These are phyloP conservation scores for Paramacrobiotus metropolitanus DNA, from an alignment of 1,140 invertebrate genomes.

Conservation along the genomic window DNA sequence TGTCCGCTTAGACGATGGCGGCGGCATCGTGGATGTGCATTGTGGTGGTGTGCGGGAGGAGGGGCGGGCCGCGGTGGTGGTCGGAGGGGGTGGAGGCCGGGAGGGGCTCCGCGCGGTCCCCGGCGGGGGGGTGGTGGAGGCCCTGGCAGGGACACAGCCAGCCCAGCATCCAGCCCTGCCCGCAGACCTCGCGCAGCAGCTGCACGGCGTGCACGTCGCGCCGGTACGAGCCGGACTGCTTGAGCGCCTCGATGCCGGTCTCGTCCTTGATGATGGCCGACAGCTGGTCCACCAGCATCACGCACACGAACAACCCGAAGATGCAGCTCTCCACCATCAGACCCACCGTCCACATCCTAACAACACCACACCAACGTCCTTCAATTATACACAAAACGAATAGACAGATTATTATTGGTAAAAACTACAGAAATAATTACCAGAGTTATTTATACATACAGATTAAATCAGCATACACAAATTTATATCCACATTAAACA, in stretches of 20 bases:
- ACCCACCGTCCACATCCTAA: slow-evolving; percentile 57
- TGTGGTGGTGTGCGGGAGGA: too few species aligned
- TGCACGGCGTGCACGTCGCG: slow-evolving; percentile 39
- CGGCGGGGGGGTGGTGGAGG: background rate
- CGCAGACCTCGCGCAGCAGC: slow-evolving; percentile 52
- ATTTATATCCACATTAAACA: too few species aligned
- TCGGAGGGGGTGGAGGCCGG: too few species aligned
- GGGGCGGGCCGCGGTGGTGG: too few species aligned
- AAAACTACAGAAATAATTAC: too few species aligned
- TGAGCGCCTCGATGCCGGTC: slow-evolving; percentile 49
- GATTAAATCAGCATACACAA: too few species aligned
- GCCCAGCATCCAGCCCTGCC: slow-evolving; percentile 32
- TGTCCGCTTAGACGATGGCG: too few species aligned
- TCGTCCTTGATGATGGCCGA: slow-evolving; percentile 52
- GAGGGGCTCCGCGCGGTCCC: too few species aligned
- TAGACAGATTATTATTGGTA: too few species aligned
- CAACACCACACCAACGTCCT: slow-evolving; percentile 18
- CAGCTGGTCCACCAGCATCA: slow-evolving; percentile 68
- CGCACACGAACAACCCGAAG: slow-evolving; percentile 68
- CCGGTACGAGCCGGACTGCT: slow-evolving; percentile 39
- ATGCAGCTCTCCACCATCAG: slow-evolving; percentile 53
- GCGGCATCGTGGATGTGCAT: too few species aligned
- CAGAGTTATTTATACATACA: too few species aligned
- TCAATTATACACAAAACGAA: slow-evolving; percentile 7
- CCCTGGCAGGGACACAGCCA: slow-evolving; percentile 37